Evolutionary conservation across 1,140 invertebrate species (phyloP).

Genomic region (Temnothorax nylanderi): DNA sequence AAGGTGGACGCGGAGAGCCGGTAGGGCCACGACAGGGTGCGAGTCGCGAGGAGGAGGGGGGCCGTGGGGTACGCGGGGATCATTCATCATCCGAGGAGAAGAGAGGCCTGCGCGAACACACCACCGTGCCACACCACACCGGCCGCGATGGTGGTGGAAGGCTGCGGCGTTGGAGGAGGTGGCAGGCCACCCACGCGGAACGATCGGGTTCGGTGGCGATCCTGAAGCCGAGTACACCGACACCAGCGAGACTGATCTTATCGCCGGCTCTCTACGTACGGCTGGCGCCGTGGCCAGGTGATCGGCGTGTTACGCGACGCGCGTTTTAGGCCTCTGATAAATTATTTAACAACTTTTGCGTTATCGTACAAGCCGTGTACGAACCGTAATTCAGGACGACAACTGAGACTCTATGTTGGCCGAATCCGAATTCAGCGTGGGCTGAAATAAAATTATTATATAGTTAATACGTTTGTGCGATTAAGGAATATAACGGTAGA

Average conservation of each 20-base stretch:
- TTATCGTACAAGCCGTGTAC: not conserved
- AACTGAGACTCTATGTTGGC: not conserved
- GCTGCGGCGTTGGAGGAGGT: conserved; percentile 60
- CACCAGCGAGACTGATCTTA: conserved; percentile 48
- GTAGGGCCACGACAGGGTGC: conserved; percentile 57
- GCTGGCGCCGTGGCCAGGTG: conserved; percentile 29
- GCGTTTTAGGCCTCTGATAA: conserved; percentile 13
- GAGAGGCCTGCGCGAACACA: conserved; percentile 61
- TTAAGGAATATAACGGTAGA: not conserved
- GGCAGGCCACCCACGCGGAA: conserved; percentile 80
- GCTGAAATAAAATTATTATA: not conserved
- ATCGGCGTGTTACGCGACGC: conserved; percentile 34
- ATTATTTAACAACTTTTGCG: conserved; percentile 17
- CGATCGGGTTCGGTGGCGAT: conserved; percentile 74
- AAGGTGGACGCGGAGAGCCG: conserved; percentile 67
- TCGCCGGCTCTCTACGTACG: conserved; percentile 29
- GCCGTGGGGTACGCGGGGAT: conserved; percentile 56
- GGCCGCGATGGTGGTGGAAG: conserved; percentile 52
- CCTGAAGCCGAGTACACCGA: conserved; percentile 49
- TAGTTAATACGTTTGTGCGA: not conserved
- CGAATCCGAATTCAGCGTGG: not conserved
- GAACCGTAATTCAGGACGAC: not conserved
- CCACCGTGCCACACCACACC: conserved; percentile 1
- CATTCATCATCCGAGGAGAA: conserved; percentile 77
- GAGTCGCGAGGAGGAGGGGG: conserved; percentile 28